phyloP scores from a whole-genome alignment of 2,113 vertebrate species.

The Dipodomys spectabilis region DNA sequence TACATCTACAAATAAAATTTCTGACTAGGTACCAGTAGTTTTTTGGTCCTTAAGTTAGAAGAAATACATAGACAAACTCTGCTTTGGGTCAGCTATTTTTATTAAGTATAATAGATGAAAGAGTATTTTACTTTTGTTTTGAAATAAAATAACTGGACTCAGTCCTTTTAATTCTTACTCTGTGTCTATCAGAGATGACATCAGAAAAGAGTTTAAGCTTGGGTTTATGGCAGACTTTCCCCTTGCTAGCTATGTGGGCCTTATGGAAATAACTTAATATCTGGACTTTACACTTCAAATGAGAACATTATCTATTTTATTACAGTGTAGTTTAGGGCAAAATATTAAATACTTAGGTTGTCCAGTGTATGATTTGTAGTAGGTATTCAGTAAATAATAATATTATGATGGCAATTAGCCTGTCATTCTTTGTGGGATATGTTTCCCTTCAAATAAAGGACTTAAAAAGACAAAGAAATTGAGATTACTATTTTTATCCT shows the following conservation, averaged over 20 bases:
- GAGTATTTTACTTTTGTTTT: slow-evolving; percentile 24
- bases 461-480: slow-evolving; percentile 41
- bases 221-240: neutral
- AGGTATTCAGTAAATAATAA: neutral
- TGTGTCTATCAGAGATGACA: neutral
- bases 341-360: neutral
- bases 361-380: neutral
- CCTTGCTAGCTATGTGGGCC: neutral
- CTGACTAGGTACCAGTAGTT: neutral
- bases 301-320: neutral
- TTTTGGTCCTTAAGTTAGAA: neutral
- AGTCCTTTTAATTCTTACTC: neutral
- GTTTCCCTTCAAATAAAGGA: slow-evolving; percentile 36
- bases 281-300: slow-evolving; percentile 1
- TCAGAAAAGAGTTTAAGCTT: neutral
- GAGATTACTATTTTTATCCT: neutral
- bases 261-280: slow-evolving; percentile 33
- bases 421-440: neutral
- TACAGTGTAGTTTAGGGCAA: neutral
- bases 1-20: neutral
- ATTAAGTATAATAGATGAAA: slow-evolving; percentile 11
- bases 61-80: neutral
- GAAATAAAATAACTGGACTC: slow-evolving; percentile 2
- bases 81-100: neutral
- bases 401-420: neutral